Evolutionary conservation across 2,888 invertebrate species (phyloP).

Genomic region (Copidosoma aretas): DNA sequence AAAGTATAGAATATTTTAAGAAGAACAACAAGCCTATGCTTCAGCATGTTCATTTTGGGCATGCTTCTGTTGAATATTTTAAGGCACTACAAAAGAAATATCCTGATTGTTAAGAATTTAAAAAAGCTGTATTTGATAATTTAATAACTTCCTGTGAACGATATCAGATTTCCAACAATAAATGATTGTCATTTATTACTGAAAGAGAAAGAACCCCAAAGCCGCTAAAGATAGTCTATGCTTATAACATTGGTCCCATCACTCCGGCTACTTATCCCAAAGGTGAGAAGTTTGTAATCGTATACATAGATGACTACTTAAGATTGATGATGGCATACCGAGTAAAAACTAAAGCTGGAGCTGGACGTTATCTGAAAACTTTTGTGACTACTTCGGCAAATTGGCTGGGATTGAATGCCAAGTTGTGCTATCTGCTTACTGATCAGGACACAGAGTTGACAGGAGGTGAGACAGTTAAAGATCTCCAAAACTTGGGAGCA

Average conservation of each 20-base stretch:
- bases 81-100: constrained; percentile 35
- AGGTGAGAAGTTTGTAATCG: constrained; percentile 36
- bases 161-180: constrained; percentile 41
- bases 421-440: constrained; percentile 42
- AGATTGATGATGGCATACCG: constrained; percentile 40
- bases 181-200: constrained; percentile 42
- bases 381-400: constrained; percentile 42
- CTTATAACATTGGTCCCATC: constrained; percentile 41
- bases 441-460: constrained; percentile 44
- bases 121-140: constrained; percentile 41
- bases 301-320: constrained; percentile 43
- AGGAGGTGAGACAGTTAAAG: constrained; percentile 39
- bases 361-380: constrained; percentile 29
- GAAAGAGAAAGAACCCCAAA: constrained; percentile 29
- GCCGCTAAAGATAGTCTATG: constrained; percentile 42
- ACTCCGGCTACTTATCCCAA: constrained; percentile 37
- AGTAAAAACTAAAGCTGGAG: constrained; percentile 41
- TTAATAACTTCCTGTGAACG: constrained; percentile 43
- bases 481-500: neutral
- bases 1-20: constrained; percentile 25
- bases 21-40: constrained; percentile 39
- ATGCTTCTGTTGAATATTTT: constrained; percentile 40
- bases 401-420: constrained; percentile 40
- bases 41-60: constrained; percentile 46
- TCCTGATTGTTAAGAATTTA: constrained; percentile 16